Evolutionary conservation across 2,113 vertebrate genomes (phyloP).

Genomic region (Oplegnathus fasciatus): DNA sequence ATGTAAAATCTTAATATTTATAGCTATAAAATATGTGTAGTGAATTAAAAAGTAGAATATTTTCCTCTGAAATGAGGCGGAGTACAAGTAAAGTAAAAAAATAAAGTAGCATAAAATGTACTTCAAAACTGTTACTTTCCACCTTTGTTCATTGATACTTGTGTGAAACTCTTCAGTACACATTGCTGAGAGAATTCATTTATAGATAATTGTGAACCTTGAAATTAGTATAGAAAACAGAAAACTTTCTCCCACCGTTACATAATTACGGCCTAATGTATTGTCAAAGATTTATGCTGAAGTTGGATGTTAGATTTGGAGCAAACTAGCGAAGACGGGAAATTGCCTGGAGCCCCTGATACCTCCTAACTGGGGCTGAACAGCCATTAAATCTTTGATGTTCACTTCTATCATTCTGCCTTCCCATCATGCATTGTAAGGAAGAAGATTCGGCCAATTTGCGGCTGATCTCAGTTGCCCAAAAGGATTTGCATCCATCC

Average conservation of each 20-base stretch:
- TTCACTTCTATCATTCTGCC: constrained; percentile 66
- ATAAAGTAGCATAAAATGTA: background rate
- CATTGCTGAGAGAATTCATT: constrained; percentile 7
- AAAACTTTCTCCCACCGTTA: background rate
- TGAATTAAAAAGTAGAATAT: background rate
- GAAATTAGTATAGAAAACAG: constrained; percentile 32
- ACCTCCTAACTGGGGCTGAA: constrained; percentile 57
- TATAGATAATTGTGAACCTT: constrained; percentile 42
- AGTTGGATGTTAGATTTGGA: constrained; percentile 48
- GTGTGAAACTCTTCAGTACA: constrained; percentile 1
- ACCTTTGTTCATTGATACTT: background rate
- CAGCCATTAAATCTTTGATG: constrained; percentile 71
- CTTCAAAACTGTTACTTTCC: background rate
- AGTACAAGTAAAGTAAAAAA: background rate
- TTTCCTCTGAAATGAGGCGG: background rate
- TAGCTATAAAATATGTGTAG: too few relatives aligned
- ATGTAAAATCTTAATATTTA: too few relatives aligned
- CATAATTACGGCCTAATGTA: constrained; percentile 28
- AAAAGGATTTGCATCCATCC: constrained; percentile 69
- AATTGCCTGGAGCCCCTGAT: constrained; percentile 50
- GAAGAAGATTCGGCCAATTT: constrained; percentile 60
- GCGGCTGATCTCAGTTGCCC: constrained; percentile 42
- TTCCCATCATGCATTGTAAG: constrained; percentile 56
- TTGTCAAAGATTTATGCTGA: constrained; percentile 29
- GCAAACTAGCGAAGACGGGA: constrained; percentile 30